These are phyloP conservation scores for Linnaemya vulpina DNA, from an alignment of 2,888 invertebrate genomes.

Conservation along the genomic window DNA sequence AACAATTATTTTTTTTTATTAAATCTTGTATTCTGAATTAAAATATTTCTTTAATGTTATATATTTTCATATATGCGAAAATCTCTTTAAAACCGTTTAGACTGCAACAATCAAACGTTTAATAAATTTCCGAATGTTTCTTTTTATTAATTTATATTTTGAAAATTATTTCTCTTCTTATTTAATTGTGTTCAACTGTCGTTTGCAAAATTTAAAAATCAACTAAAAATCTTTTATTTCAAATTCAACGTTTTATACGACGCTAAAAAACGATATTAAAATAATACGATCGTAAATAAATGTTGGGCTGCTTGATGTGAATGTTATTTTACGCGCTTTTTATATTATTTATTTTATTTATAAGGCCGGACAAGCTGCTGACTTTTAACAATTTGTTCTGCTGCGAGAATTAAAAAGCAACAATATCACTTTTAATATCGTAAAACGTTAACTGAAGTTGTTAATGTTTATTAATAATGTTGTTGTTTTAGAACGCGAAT, in stretches of 20 bases:
- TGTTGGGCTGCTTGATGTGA: slow-evolving; percentile 40
- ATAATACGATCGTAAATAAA: slow-evolving; percentile 27
- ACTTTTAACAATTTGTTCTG: slow-evolving; percentile 38
- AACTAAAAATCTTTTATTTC: slow-evolving; percentile 81
- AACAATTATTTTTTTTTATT: slow-evolving; percentile 7
- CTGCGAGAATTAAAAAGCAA: slow-evolving; percentile 34
- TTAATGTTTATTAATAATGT: slow-evolving; percentile 11
- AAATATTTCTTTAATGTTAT: background rate
- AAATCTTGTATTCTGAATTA: background rate
- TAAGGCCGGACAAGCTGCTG: slow-evolving; percentile 41
- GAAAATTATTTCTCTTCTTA: slow-evolving; percentile 10
- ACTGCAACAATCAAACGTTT: slow-evolving; percentile 23
- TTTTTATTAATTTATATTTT: slow-evolving; percentile 22
- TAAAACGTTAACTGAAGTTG: slow-evolving; percentile 28
- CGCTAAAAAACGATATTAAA: slow-evolving; percentile 51
- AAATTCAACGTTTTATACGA: slow-evolving; percentile 79
- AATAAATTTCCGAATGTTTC: slow-evolving; percentile 17
- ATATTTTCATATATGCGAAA: background rate
- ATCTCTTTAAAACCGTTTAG: background rate
- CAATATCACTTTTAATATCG: slow-evolving; percentile 27
- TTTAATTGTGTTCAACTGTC: slow-evolving; percentile 73
- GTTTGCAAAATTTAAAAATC: slow-evolving; percentile 79
- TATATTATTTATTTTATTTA: slow-evolving; percentile 33
- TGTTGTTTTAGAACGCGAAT: slow-evolving; percentile 39
- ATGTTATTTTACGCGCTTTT: slow-evolving; percentile 18